Conservation (phyloP, 2,113 vertebrate genomes). For the human (Homo sapiens) region GRCh38 chr12:25584501-25585000, state of each 20-base stretch:
- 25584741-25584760: background rate
- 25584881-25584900: background rate
- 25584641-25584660: background rate
- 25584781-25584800: constrained; percentile 25
- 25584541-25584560: background rate
- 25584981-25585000: constrained; percentile 20
- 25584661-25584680: background rate
- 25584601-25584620: background rate
- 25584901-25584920: constrained; percentile 52
- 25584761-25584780: background rate
- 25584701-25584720: background rate
- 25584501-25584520: background rate
- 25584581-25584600: background rate
- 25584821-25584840: background rate
- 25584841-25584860: constrained; percentile 56
- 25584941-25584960: constrained; percentile 35
- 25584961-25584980: constrained; percentile 56
- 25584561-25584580: background rate
- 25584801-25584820: background rate
- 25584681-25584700: background rate
- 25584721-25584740: background rate
- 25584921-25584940: constrained; percentile 49
- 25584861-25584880: constrained; percentile 12
- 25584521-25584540: background rate
- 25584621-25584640: background rate